These are phyloP conservation scores for Myiothlypis coronata DNA, from an alignment of 2,797 vertebrate species.

Conservation along the genomic window DNA sequence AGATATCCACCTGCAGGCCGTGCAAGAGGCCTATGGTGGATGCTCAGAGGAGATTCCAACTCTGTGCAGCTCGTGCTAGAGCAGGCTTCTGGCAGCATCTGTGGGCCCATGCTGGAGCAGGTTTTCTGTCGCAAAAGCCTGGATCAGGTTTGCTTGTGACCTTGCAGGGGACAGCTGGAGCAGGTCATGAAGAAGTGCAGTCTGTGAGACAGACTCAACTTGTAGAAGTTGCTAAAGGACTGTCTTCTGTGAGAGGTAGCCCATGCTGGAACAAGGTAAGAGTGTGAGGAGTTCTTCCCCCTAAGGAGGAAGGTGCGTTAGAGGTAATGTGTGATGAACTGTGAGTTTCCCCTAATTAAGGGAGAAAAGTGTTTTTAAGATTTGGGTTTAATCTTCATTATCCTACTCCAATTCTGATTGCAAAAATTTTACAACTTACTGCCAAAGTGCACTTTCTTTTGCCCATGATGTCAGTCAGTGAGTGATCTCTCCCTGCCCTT, in stretches of 20 bases:
- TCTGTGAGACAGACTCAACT: background rate
- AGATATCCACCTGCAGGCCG: background rate
- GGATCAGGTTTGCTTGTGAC: background rate
- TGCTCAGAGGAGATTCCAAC: rapidly evolving
- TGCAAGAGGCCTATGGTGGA: background rate
- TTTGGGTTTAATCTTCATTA: background rate
- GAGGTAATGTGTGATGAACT: background rate
- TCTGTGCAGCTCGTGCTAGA: background rate
- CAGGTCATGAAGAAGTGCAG: background rate
- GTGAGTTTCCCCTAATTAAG: background rate
- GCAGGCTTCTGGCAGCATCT: background rate
- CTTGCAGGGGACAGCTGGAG: too few relatives aligned
- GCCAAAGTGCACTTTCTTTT: background rate
- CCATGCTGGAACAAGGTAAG: background rate
- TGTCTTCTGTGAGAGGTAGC: too few relatives aligned
- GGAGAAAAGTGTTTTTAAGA: background rate
- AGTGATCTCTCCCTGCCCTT: background rate
- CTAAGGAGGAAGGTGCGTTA: background rate
- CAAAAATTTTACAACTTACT: background rate
- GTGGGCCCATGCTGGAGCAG: background rate
- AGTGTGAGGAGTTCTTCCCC: background rate
- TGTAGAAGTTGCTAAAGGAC: background rate
- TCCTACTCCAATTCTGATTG: background rate
- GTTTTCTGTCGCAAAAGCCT: background rate
- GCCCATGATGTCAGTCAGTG: background rate